Percentiles rank a stretch among this genome's conserved stretches.
Evolutionary conservation across 2,113 vertebrate genomes (phyloP).

Genomic region (Clinocottus analis): DNA sequence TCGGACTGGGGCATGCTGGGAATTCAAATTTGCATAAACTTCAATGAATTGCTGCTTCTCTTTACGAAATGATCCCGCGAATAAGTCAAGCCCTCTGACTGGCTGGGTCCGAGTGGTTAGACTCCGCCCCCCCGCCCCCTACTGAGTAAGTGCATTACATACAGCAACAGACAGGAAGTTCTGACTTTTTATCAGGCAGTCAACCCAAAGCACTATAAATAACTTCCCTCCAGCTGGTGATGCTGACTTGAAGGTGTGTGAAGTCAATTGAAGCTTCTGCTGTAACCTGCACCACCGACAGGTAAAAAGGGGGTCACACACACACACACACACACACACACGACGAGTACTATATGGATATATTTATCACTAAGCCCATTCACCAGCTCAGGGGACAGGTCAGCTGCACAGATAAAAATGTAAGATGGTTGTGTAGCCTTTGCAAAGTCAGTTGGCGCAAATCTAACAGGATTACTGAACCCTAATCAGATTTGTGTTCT

Average conservation of each 20-base stretch:
- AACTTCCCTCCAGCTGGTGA: no score
- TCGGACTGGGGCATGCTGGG: no score
- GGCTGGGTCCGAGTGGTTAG: no score
- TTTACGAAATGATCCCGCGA: background rate
- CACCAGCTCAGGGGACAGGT: conserved; percentile 1
- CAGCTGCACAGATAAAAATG: conserved; percentile 14
- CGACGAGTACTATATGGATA: background rate
- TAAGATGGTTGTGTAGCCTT: conserved; percentile 20
- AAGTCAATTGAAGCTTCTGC: background rate
- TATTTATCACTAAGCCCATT: background rate
- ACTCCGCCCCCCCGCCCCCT: no score
- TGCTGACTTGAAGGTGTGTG: background rate
- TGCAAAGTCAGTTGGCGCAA: conserved; percentile 29
- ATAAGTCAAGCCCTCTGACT: background rate
- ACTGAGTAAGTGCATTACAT: no score
- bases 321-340: no score
- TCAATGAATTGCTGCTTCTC: background rate
- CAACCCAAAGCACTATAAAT: background rate
- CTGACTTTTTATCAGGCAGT: no score
- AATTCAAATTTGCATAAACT: no score
- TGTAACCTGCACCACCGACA: background rate
- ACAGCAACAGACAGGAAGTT: no score
- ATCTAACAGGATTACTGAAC: conserved; percentile 60
- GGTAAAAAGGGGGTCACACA: no score
- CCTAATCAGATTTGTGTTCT: conserved; percentile 63